A percentile compares a stretch with the other conserved stretches of the same genome.
Evolutionary conservation across 2,113 vertebrate genomes (phyloP).

Genomic region (Neoarius graeffei): DNA sequence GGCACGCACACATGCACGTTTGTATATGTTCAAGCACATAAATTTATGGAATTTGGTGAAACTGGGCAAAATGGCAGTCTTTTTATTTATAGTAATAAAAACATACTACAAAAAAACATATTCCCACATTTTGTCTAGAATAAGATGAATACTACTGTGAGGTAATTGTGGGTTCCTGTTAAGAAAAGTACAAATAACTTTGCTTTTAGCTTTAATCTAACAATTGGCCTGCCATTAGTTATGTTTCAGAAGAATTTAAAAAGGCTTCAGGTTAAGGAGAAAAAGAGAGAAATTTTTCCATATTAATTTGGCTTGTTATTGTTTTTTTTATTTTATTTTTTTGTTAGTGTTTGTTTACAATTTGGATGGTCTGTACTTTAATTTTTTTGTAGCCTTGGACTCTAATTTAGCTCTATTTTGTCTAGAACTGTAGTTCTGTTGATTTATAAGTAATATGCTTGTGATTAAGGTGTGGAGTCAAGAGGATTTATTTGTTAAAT

Average conservation of each 20-base stretch:
- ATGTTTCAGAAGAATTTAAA: neutral
- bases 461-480: neutral
- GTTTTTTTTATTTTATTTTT: neutral
- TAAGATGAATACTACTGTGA: neutral
- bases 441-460: neutral
- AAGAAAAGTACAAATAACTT: neutral
- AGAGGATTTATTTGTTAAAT: neutral
- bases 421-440: neutral
- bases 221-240: neutral
- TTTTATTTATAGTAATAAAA: neutral
- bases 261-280: neutral
- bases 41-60: neutral
- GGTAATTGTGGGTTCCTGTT: neutral
- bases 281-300: neutral
- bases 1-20: neutral
- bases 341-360: neutral
- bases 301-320: neutral
- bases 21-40: neutral
- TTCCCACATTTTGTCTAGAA: neutral
- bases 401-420: neutral
- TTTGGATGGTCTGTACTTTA: neutral
- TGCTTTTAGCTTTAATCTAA: neutral
- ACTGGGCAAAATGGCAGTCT: neutral
- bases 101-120: neutral
- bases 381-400: neutral